Percentiles rank a stretch among this genome's conserved stretches.
These are phyloP conservation scores for Trichonephila inaurata DNA, from an alignment of 1,140 invertebrate species.

Conservation along the genomic window DNA sequence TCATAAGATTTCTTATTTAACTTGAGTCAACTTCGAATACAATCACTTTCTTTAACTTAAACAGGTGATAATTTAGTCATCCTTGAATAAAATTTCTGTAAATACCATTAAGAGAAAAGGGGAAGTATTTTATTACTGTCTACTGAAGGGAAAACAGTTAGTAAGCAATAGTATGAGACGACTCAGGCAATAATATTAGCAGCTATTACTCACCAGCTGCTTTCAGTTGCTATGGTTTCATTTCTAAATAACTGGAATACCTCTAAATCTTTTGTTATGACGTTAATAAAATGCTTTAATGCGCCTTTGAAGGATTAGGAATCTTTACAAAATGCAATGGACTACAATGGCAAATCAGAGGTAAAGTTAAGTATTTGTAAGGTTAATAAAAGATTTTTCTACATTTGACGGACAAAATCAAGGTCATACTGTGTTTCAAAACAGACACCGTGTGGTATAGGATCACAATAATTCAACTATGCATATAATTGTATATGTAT, in stretches of 20 bases:
- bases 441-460: no score
- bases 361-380: no score
- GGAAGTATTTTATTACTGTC: not conserved
- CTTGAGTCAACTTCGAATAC: no score
- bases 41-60: not conserved
- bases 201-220: not conserved
- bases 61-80: not conserved
- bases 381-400: no score
- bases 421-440: no score
- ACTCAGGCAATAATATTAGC: not conserved
- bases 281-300: not conserved
- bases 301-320: no score
- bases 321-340: no score
- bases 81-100: not conserved
- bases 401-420: no score
- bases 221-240: not conserved
- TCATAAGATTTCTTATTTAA: no score
- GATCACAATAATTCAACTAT: no score
- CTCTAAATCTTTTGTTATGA: not conserved
- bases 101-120: not conserved
- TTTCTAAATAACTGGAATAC: not conserved
- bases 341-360: no score
- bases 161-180: not conserved
- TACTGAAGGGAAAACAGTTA: not conserved
- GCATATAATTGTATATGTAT: no score